These are phyloP conservation scores for Caenorhabditis sp. DNA, from an alignment of 2,888 invertebrate genomes.

Conservation along the genomic window DNA sequence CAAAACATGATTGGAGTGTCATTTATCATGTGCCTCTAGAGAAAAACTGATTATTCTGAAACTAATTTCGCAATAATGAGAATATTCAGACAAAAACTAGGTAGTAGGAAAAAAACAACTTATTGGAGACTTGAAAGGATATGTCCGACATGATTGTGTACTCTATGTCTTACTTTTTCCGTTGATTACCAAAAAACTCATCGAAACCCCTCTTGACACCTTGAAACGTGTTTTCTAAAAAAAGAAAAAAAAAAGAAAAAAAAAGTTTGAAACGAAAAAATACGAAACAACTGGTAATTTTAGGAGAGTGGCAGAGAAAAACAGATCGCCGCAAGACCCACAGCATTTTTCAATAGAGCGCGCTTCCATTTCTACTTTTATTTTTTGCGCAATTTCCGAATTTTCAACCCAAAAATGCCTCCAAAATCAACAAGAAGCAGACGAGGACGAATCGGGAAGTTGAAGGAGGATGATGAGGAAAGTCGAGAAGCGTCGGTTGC, in stretches of 20 bases:
- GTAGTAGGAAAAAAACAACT: no score
- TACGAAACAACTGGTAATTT: slow-evolving; percentile 6
- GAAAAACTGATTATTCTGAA: no score
- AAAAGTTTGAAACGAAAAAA: neutral
- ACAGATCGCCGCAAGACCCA: slow-evolving; percentile 27
- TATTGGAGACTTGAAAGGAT: no score
- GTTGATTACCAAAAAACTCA: no score
- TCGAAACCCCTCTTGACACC: no score
- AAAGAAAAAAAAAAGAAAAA: neutral
- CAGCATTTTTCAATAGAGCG: slow-evolving; percentile 12
- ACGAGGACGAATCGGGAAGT: neutral
- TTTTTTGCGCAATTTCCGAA: slow-evolving; percentile 7
- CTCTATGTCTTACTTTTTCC: no score
- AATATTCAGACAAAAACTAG: no score
- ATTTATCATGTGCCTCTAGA: no score
- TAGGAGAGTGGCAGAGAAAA: slow-evolving; percentile 17
- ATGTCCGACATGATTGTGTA: no score
- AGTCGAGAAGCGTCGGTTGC: neutral
- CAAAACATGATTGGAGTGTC: no score
- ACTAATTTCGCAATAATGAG: no score
- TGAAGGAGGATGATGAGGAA: neutral
- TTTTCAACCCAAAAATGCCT: slow-evolving; percentile 7
- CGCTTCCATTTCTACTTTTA: slow-evolving; percentile 18
- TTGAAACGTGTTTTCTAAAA: no score
- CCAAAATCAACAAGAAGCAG: neutral